Evolutionary conservation across 2,888 invertebrate genomes (phyloP), one percentile per base, ranked within the genome.

Genomic region (Ferrisia virgata): DNA sequence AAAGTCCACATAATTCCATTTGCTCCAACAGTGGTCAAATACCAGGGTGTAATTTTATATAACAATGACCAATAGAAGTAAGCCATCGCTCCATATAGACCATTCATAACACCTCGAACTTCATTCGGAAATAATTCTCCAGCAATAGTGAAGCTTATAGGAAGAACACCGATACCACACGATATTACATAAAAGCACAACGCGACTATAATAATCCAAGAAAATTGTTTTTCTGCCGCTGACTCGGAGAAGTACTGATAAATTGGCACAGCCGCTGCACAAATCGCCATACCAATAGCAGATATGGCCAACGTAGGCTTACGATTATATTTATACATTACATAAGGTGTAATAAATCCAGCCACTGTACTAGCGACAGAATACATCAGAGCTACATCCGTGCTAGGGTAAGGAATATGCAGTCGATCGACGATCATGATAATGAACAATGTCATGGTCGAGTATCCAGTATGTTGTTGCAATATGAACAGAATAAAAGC

Each of bases 91-190:
- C 80, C 80, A 47, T 40, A 47, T 13, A 80, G 0, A 3, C 80
- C 80, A 40, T 43, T 80, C 72, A 85, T 28, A 79, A 85, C 69
- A 13, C 80, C 80, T 3, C 80, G 40, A 22, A 40, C 80, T 80
- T 80, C 80, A 80, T 43, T 80, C 2, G 80, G 80, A 28, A 80
- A 43, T 22, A 80, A 43, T 80, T 80, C 80, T 13, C 80, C 47
- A 28, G 31, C 40, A 15, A 47, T 11, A 2, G 47, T 80, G 31
- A 80, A 80, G 15, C 39, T 18, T 1, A 43, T 43, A 15, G 80
- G 40, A 15, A 80, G 43, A 22, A 80, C 47, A 11, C 80, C 47
- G 25, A 47, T 18, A 1, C 40, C 39, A 28, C 25, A 18, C 1
- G 31, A 22, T 25, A 28, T 43, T 8, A 80, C 13, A 5, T 31